Base-by-base conservation (phyloP, 2,888 invertebrate genomes). In the Oscheius sp. region DNA sequence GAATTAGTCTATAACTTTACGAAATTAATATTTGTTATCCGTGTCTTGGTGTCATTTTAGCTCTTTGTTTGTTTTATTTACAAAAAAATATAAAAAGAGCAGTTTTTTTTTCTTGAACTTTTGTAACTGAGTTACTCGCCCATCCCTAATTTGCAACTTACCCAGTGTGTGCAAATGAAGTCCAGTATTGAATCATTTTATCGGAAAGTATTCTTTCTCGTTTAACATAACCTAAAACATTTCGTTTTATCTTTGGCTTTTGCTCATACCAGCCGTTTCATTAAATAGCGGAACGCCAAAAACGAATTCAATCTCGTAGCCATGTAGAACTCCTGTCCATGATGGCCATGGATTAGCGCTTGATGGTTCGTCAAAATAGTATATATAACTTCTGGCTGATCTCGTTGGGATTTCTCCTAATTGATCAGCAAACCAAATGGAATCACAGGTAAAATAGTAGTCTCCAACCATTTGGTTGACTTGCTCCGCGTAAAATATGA, bases 241-340 rank as follows among this genome's bases (percentile, higher is more conserved):
- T 12, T 59, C 41, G n/a, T 22, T 59, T 41, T 22, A 8, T 30
- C 9, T 12, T 54, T 3, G 54, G 5, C 12, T 6, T 4, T 5
- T 8, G 22, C 22, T 28, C 30, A 12, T 24, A 67, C 78, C 82
- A 30, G 83, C 84, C 1, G 84, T 78, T 33, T 75, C 73, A 61
- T 85, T 85, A 71, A 82, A 80, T 14, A 80, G 68, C n/a, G 96
- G 95, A 86, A 94, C 93, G 4, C 97, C 97, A 86, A 97, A 96
- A 78, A 96, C 93, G 88, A 94, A 97, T 87, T 94, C 94, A 86
- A 96, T 94, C 88, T 96, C 96, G 86, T 96, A 95, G n/a, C 94
- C 97, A 84, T 97, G 97, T 91, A 97, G 91, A 72, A 96, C 95
- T 0, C 97, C 85, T 5, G 85, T 85, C 85, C 85, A 85, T 36